Base-by-base conservation (phyloP, 2,888 invertebrate genomes). In the Acrocyrtus sp. region DNA sequence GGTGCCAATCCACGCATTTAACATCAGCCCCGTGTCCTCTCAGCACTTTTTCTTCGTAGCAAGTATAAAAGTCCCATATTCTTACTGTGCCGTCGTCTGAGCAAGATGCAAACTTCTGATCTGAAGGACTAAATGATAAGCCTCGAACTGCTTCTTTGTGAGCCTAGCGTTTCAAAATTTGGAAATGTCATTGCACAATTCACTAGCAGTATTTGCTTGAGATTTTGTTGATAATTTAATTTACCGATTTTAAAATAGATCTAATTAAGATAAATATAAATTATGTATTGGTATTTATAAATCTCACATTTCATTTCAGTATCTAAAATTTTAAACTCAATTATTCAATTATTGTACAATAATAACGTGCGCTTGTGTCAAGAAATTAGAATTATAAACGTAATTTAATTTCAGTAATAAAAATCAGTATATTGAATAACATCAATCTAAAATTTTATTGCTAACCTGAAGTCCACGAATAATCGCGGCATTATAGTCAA, bases 1-100 rank as follows among this genome's bases (percentile, higher is more conserved):
- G 99, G 87, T 99, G 99, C 99, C 99, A 99, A 85, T 98, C 98
- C 5, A 98, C 97, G 86, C 98, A 97, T 86, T 98, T 98, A 0
- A 98, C 98, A 87, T 98, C 98, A 26, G 98, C 96, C 82, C 98
- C 98, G 84, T 98, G 98, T 81, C 98, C 94, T 87, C 94, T 87
- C 56, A 95, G 87, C 82, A 98, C 94, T 84, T 92, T 90, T 86
- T 99, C 99, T 88, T 99, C 98, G 84, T 94, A 92, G 85, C 95
- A 95, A 82, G 95, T 91, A 84, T 94, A 91, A 87, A 99, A 99
- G 87, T 99, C 99, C 95, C 98, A 99, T 83, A 99, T 94, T 83
- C 98, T 89, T 77, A 99, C 90, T 19, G 99, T 99, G 81, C 98
- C 98, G 86, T 99, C 99, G 86, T 99, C 99, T 74, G 98, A 98